Base-by-base conservation (phyloP, 2,113 vertebrate genomes). In the Gymnocephalus cernua region DNA sequence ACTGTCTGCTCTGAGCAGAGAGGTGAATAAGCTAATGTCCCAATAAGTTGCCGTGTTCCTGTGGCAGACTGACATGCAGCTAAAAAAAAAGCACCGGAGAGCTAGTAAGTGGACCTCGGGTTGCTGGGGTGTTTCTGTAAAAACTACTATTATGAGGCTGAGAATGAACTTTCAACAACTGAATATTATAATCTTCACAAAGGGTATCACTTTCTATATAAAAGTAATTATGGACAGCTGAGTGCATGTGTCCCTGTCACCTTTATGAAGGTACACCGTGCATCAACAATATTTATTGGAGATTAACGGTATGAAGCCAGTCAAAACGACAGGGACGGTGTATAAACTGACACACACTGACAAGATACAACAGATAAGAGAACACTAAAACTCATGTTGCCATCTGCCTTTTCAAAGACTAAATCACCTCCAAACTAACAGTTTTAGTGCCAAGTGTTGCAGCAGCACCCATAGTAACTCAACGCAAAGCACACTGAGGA, bases 391-490 rank as follows among this genome's bases (percentile, higher is more conserved):
- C 19, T 56, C 10, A 12, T 16, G 56, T 50, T 35, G 32, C 25
- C 7, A 48, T 74, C 68, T 72, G 51, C 35, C 57, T 68, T 79
- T 75, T 74, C 23, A 77, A 44, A 79, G 3, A 56, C 48, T 71
- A 45, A 80, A 63, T 74, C 54, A 47, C 29, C 38, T 69, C 32
- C 44, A 59, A 51, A 82, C 70, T 38, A 38, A 74, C 59, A 29
- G 50, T 61, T 77, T 71, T 18, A 23, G 57, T 68, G 79, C 47
- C 50, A 18, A 79, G 10, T 61, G 67, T 62, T 80, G 69, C 69
- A 32, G 82, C 83, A 82, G 74, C 50, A 29, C 27, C 50, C 79
- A 63, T 21, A 79, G 70, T 35, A 48, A 78, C 71, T 64, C 38
- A 61, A 27, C 82, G 65, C 50, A 9, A 25, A 68, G 51, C 6